These are phyloP conservation scores for Leptonema lineaticorne DNA, from an alignment of 1,140 invertebrate species.

Conservation along the genomic window DNA sequence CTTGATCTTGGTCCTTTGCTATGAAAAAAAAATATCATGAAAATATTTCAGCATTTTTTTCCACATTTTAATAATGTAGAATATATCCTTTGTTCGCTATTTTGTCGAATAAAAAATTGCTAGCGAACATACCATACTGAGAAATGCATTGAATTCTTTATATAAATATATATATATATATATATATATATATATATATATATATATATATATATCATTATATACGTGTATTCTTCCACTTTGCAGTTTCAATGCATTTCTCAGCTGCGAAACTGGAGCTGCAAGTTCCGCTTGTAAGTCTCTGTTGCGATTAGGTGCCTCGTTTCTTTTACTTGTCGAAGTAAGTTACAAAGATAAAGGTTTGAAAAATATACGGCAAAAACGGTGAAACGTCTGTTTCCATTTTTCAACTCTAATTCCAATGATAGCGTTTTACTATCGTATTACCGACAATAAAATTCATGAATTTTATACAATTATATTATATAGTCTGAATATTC, in stretches of 20 bases:
- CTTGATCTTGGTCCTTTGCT: constrained; percentile 47
- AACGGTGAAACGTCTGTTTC: not conserved
- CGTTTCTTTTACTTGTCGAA: constrained; percentile 27
- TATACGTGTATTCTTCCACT: not conserved
- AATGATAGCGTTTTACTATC: not conserved
- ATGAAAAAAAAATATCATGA: not conserved
- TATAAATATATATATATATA: no score
- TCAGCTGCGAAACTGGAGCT: constrained; percentile 17
- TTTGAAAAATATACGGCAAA: not conserved
- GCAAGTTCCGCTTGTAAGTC: constrained; percentile 23
- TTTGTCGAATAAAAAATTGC: no score
- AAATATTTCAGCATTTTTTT: no score
- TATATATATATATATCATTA: not conserved
- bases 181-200: not conserved
- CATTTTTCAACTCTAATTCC: not conserved
- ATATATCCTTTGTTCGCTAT: no score
- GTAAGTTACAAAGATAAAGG: constrained; percentile 24
- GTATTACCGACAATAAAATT: not conserved
- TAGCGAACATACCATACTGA: no score
- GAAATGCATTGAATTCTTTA: no score
- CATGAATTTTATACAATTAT: not conserved
- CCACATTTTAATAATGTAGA: no score
- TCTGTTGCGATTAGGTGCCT: constrained; percentile 21
- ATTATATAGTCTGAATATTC: no score
- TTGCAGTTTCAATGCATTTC: constrained; percentile 10